Conservation (phyloP, 2,888 invertebrate species). For the Syrista parreyssii region DNA sequence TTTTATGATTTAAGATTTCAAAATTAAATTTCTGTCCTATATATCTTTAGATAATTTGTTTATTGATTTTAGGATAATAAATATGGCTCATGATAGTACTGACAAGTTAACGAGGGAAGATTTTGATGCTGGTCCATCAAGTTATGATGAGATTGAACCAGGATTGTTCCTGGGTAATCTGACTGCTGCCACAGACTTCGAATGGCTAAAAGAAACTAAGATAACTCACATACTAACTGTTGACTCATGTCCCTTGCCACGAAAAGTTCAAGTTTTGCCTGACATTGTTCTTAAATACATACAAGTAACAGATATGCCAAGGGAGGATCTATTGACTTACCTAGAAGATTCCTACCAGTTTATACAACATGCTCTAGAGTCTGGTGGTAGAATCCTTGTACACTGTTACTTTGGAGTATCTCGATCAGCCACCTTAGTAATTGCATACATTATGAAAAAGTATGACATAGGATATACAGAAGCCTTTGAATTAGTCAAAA, state of each 20-base stretch:
- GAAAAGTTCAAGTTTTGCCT: conserved; percentile 76
- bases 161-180: conserved; percentile 77
- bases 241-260: conserved; percentile 85
- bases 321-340: conserved; percentile 85
- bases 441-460: conserved; percentile 90
- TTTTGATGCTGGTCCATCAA: conserved; percentile 71
- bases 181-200: conserved; percentile 81
- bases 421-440: conserved; percentile 87
- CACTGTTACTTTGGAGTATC: conserved; percentile 95
- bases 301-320: conserved; percentile 85
- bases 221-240: conserved; percentile 85
- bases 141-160: conserved; percentile 69
- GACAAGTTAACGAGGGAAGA: conserved; percentile 61
- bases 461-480: conserved; percentile 78
- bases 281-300: conserved; percentile 80
- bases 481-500: conserved; percentile 77
- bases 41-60: not conserved
- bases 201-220: conserved; percentile 73
- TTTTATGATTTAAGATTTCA: not conserved
- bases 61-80: conserved; percentile 9
- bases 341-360: conserved; percentile 83
- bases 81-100: conserved; percentile 37
- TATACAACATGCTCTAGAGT: conserved; percentile 75
- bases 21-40: not conserved
- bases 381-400: conserved; percentile 79